Conservation (phyloP, 2,888 invertebrate species). For the Lagria hirta region DNA sequence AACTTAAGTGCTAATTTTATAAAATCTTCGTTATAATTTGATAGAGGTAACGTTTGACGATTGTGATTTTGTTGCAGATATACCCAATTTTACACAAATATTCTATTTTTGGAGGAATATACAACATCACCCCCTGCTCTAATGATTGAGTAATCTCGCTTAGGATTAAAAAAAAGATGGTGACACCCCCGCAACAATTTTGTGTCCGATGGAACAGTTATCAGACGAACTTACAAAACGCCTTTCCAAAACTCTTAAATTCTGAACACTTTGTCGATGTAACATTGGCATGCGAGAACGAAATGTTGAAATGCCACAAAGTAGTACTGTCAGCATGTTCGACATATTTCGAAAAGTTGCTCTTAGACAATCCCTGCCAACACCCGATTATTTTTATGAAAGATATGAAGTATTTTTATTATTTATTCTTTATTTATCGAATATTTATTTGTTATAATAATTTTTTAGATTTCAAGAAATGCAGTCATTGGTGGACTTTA, state of each 20-base stretch:
- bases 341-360: constrained; percentile 76
- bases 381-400: constrained; percentile 83
- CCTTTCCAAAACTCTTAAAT: constrained; percentile 73
- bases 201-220: constrained; percentile 83
- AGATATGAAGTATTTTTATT: constrained; percentile 66
- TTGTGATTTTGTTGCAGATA: neutral
- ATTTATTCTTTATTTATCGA: too few species aligned
- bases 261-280: constrained; percentile 87
- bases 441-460: too few species aligned
- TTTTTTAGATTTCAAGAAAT: constrained; percentile 71
- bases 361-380: constrained; percentile 82
- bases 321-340: constrained; percentile 84
- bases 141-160: constrained; percentile 17
- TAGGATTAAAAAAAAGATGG: constrained; percentile 31
- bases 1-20: too few species aligned
- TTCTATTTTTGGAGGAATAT: constrained; percentile 24
- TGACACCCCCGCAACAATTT: constrained; percentile 63
- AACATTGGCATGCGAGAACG: constrained; percentile 83
- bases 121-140: constrained; percentile 22
- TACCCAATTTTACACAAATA: neutral
- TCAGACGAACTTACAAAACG: constrained; percentile 75
- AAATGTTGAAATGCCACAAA: constrained; percentile 84
- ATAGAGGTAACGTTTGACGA: neutral
- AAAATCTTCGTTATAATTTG: too few species aligned
- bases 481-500: constrained; percentile 84